A percentile compares a stretch with the other conserved stretches of the same genome.
These are phyloP conservation scores for Melitaea athalia DNA, from an alignment of 2,888 invertebrate species.

Conservation along the genomic window DNA sequence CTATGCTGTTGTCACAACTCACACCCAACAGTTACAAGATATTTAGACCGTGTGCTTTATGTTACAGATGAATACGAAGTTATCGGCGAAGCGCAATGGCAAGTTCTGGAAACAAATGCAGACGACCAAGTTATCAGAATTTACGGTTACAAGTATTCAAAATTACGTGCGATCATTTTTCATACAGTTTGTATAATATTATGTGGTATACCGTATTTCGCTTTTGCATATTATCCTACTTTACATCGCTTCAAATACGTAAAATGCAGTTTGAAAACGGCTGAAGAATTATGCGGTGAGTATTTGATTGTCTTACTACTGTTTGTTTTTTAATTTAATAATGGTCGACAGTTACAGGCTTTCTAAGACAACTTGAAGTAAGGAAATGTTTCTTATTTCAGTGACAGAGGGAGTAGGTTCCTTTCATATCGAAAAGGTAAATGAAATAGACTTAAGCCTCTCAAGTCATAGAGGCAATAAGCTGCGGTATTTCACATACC, in stretches of 20 bases:
- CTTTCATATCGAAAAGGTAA: conserved; percentile 68
- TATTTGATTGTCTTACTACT: conserved; percentile 13
- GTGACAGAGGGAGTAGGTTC: conserved; percentile 75
- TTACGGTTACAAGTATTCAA: conserved; percentile 77
- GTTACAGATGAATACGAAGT: conserved; percentile 81
- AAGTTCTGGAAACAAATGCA: conserved; percentile 75
- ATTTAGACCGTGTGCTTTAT: conserved; percentile 46
- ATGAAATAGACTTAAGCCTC: conserved; percentile 70
- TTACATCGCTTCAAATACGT: conserved; percentile 78
- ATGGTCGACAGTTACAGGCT: neutral
- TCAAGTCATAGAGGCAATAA: conserved; percentile 68
- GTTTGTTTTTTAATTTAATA: neutral
- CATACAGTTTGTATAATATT: conserved; percentile 75
- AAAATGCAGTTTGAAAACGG: conserved; percentile 80
- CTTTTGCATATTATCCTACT: conserved; percentile 81
- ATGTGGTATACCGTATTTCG: conserved; percentile 82
- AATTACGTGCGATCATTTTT: conserved; percentile 70
- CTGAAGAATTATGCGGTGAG: conserved; percentile 82
- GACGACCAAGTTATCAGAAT: conserved; percentile 76
- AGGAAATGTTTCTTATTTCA: conserved; percentile 49
- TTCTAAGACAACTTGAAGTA: neutral
- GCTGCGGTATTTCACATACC: conserved; percentile 80
- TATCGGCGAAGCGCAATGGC: conserved; percentile 80
- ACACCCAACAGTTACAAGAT: conserved; percentile 49
- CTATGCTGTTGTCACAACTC: conserved; percentile 39